Base-by-base conservation (phyloP, 1,140 invertebrate species). In the Acromyrmex heyeri region DNA sequence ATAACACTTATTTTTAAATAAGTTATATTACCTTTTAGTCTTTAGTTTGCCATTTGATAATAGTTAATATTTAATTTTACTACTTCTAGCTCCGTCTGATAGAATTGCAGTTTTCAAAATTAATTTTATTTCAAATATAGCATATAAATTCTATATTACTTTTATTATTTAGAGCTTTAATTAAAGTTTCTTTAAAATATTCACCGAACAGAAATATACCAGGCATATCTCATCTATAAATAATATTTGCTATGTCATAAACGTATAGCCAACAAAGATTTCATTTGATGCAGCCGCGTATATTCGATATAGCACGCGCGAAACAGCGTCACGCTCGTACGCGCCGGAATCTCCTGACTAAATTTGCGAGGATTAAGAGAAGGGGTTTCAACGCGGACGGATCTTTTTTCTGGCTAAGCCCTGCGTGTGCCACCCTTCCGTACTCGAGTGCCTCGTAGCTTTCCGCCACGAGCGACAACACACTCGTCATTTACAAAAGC, bases 401-500 rank as follows among this genome's bases (percentile, higher is more conserved):
- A 64, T 75, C 78, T 81, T 83, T 88, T 82, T 90, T 86, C 59
- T 61, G 44, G 72, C 87, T 75, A 75, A 83, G 44, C 83, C 72
- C 73, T 67, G 67, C 30, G 69, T 59, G 77, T 73, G 72, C 76
- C 83, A 82, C 87, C 85, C 85, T 81, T 50, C 78, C 62, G 77
- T 59, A 77, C 88, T 82, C 64, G 87, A 83, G 76, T 61, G 21
- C 69, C 77, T 48, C 88, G 87, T 83, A 83, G 79, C 87, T 91
- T 91, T 91, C 87, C 87, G 87, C 87, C 90, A 82, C 77, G 88
- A 91, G 88, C 90, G 89, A 91, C 90, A 89, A 91, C 90, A 91
- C 90, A 91, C 87, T 88, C 85, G 75, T 90, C 89, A 90, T 88
- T 91, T 91, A 91, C 79, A 91, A 91, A 91, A 91, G 90, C 90